Percentiles rank a stretch among this genome's conserved stretches.
Conservation (phyloP, 1,140 invertebrate genomes). For the Drosophila tristis region DNA sequence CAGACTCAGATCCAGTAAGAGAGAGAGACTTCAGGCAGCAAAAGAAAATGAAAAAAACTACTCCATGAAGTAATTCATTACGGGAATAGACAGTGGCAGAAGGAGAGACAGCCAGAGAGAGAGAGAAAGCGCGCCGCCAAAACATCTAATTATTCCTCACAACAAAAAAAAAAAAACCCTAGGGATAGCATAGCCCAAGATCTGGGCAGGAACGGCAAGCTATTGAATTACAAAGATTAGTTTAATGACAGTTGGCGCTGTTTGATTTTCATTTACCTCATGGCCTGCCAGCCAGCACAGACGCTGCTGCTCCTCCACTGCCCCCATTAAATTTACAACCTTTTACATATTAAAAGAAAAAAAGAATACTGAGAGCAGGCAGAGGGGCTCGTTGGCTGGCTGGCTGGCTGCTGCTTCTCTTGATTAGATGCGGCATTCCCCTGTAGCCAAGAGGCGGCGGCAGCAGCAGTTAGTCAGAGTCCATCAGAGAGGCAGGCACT, state of each 20-base stretch:
- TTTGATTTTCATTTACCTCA: constrained; percentile 79
- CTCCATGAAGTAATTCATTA: constrained; percentile 65
- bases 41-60: no score
- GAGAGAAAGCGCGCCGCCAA: not conserved
- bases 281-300: constrained; percentile 12
- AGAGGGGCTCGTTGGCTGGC: constrained; percentile 9
- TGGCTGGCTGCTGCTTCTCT: constrained; percentile 22
- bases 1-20: not conserved
- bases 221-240: constrained; percentile 81
- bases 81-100: constrained; percentile 1
- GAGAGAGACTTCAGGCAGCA: constrained; percentile 20
- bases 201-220: constrained; percentile 38
- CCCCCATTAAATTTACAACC: constrained; percentile 78
- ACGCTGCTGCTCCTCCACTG: constrained; percentile 21
- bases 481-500: constrained; percentile 43
- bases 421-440: constrained; percentile 63
- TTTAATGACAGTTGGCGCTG: constrained; percentile 81
- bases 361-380: not conserved
- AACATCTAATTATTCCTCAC: constrained; percentile 58
- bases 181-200: constrained; percentile 24
- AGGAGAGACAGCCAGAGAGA: not conserved
- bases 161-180: constrained; percentile 24
- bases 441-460: constrained; percentile 3
- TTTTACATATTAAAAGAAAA: constrained; percentile 68
- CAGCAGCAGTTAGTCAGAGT: constrained; percentile 67